Evolutionary conservation across 2,797 vertebrate species (phyloP).

Genomic region (Tadarida brasiliensis): DNA sequence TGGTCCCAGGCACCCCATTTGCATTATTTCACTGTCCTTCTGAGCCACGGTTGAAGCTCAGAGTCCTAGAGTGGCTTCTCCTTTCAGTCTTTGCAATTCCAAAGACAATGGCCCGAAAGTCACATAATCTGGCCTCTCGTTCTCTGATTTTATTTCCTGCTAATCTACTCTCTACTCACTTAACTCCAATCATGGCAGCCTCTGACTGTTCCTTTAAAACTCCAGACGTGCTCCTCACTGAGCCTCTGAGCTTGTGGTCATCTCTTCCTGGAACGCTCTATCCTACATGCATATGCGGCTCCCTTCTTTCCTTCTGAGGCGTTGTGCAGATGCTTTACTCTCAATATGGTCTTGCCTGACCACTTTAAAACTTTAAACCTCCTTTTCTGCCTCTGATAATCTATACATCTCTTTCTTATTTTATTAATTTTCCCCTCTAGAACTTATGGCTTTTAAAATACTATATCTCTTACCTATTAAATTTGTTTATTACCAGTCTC

Average conservation of each 20-base stretch:
- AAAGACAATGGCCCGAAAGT: background rate
- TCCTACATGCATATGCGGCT: background rate
- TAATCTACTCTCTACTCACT: background rate
- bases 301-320: background rate
- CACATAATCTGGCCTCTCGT: background rate
- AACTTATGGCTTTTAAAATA: background rate
- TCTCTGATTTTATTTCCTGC: background rate
- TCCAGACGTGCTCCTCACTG: background rate
- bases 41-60: background rate
- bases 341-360: background rate
- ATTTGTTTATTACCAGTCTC: background rate
- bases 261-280: background rate
- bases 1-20: background rate
- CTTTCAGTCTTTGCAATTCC: background rate
- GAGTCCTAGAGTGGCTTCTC: background rate
- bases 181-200: background rate
- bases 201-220: background rate
- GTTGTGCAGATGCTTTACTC: background rate
- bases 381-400: background rate
- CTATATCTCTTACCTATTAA: background rate
- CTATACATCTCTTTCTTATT: background rate
- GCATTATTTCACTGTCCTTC: background rate
- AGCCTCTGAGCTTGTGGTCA: background rate
- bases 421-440: background rate
- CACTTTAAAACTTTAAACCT: background rate